A percentile compares a stretch with the other conserved stretches of the same genome.
These are phyloP conservation scores for Motacilla tschutschensis DNA, from an alignment of 2,113 vertebrate genomes.

Conservation along the genomic window DNA sequence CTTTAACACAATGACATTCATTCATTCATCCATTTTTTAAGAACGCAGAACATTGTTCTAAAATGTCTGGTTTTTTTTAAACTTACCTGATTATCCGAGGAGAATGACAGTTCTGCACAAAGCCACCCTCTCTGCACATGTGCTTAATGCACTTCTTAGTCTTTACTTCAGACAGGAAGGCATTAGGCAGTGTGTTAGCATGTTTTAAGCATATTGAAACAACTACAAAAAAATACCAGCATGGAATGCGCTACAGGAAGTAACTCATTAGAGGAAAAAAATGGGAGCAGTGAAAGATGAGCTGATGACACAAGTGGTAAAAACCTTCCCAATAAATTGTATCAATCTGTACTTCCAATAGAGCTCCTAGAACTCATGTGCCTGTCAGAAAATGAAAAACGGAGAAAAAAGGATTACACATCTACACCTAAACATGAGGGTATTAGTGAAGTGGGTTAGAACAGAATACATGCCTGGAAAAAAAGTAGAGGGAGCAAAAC, in stretches of 20 bases:
- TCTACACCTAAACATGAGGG: constrained; percentile 20
- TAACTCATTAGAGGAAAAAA: neutral
- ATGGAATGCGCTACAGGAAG: neutral
- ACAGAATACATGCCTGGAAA: neutral
- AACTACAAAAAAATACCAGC: neutral
- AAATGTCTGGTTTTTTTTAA: neutral
- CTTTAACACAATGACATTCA: neutral
- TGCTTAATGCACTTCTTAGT: neutral
- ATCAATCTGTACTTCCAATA: constrained; percentile 22
- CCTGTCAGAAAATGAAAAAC: constrained; percentile 30
- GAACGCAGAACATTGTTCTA: neutral
- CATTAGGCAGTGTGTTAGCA: neutral
- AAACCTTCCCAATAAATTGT: neutral
- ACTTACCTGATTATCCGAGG: neutral
- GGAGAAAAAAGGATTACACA: constrained; percentile 37
- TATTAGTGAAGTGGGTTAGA: constrained; percentile 22
- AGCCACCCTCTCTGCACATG: neutral
- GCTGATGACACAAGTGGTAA: neutral
- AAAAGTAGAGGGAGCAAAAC: neutral
- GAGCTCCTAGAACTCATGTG: neutral
- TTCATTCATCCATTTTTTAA: neutral
- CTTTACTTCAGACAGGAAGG: neutral
- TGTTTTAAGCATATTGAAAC: neutral
- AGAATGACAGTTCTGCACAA: neutral
- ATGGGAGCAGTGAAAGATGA: neutral